Evolutionary conservation across 2,113 vertebrate species (phyloP), one percentile per base, ranked within the genome.

Genomic region (Plecotus auritus): DNA sequence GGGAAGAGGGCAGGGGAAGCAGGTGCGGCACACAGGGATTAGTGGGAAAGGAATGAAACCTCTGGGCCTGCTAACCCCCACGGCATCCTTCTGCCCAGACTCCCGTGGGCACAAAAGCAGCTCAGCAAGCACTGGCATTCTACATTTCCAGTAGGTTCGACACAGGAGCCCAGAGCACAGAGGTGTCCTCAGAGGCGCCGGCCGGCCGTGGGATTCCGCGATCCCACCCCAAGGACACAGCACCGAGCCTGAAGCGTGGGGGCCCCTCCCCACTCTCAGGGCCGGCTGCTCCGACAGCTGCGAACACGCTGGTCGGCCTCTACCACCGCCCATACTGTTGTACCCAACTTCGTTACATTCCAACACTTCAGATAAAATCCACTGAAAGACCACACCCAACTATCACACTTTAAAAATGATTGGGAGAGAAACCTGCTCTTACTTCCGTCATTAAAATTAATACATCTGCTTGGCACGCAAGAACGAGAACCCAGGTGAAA

Each of bases 81-180:
- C 23, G 37, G 54, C 51, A 64, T 17, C 49, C 23, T 64, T 93
- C 94, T 70, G 93, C 90, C 94, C 95, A 93, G 87, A 95, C 64
- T 83, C 76, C 85, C 78, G 22, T 40, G 97, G 97, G 97, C 93
- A 96, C 96, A 97, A 72, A 95, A 35, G 86, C 67, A 97, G 97
- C 88, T 10, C 76, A 89, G 80, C 85, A 56, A 85, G 82, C 66
- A 90, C 54, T 4, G 56, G 56, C 69, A 64, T 82, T 90, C 22
- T 66, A 76, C 59, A 54, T 70, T 97, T 96, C 96, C 93, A 97
- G 96, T 54, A 96, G 92, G 37, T 83, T n/a, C 85, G 96, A 95
- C 35, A 85, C 76, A 95, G 95, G 89, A 96, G 78, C 81, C 92
- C 86, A 96, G 73, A 95, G 92, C 40, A 64, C 16, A 95, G 73